Evolutionary conservation across 2,797 vertebrate genomes (phyloP).

Genomic region (Hydrolagus colliei): DNA sequence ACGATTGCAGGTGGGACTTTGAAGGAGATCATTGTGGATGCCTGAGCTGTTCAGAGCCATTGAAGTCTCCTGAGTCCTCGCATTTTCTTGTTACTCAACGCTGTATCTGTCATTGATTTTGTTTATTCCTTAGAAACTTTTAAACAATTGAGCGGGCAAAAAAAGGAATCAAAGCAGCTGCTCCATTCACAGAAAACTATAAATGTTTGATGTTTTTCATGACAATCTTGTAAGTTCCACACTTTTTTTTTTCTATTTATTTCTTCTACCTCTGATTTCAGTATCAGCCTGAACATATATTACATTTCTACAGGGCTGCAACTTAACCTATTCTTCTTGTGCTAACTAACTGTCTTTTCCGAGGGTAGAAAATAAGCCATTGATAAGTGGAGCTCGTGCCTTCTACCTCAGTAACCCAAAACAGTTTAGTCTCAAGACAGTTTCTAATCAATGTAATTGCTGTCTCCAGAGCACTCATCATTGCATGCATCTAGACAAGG

Average conservation of each 20-base stretch:
- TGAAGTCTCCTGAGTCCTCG: too few species aligned
- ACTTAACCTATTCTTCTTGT: neutral
- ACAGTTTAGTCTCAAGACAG: neutral
- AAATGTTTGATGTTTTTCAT: neutral
- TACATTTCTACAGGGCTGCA: neutral
- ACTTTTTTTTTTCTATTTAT: neutral
- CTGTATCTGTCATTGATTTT: too few species aligned
- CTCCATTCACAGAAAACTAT: too few species aligned
- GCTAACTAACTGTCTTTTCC: neutral
- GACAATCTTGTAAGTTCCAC: neutral
- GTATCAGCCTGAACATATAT: neutral
- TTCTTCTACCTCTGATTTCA: too few species aligned
- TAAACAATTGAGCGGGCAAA: too few species aligned
- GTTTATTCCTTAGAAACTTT: too few species aligned
- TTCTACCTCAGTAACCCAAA: neutral
- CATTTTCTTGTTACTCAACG: too few species aligned
- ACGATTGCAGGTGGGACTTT: too few species aligned
- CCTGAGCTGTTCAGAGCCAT: too few species aligned
- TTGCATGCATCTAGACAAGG: neutral
- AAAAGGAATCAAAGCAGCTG: too few species aligned
- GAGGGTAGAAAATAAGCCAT: neutral
- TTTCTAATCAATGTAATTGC: neutral
- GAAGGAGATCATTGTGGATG: too few species aligned
- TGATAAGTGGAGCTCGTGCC: neutral
- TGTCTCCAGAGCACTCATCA: neutral